These are phyloP conservation scores for Hiodon tergisus DNA, from an alignment of 2,113 vertebrate species.

Conservation along the genomic window DNA sequence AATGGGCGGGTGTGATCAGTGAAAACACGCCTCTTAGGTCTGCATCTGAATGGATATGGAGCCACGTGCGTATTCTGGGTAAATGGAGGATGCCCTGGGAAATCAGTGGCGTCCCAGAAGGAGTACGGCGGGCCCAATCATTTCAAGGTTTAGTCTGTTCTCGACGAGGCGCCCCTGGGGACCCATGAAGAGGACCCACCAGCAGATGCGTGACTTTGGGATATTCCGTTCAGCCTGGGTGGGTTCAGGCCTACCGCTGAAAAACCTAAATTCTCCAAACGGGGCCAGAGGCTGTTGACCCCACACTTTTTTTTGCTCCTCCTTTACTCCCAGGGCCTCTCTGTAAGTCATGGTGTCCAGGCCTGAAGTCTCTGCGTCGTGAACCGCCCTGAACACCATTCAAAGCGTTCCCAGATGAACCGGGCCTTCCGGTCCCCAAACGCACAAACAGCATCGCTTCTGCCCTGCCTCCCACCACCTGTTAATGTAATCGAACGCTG, in stretches of 20 bases:
- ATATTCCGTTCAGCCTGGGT: neutral
- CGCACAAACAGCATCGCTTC: constrained; percentile 20
- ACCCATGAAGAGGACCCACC: constrained; percentile 14
- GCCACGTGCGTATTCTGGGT: neutral
- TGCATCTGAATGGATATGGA: neutral
- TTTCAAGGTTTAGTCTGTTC: neutral
- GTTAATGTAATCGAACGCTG: constrained; percentile 8
- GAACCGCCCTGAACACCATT: constrained; percentile 30
- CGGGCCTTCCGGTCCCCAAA: constrained; percentile 19
- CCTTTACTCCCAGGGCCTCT: neutral
- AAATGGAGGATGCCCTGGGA: constrained; percentile 22
- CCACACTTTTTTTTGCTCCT: too few relatives aligned
- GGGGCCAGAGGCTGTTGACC: constrained; percentile 19
- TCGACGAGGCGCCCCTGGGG: neutral
- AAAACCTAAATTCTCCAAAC: constrained; percentile 11
- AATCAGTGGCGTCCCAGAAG: constrained; percentile 24
- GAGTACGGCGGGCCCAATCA: neutral
- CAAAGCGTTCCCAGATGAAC: constrained; percentile 43
- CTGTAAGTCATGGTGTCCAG: constrained; percentile 21
- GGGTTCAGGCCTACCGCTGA: neutral
- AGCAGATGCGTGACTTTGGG: neutral
- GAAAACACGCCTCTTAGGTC: constrained; percentile 10
- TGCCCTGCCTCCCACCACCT: constrained; percentile 25
- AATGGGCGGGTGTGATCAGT: neutral
- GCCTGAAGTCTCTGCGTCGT: neutral